These are phyloP conservation scores for Chaetura pelagica DNA, from an alignment of 2,113 vertebrate genomes.

Conservation along the genomic window DNA sequence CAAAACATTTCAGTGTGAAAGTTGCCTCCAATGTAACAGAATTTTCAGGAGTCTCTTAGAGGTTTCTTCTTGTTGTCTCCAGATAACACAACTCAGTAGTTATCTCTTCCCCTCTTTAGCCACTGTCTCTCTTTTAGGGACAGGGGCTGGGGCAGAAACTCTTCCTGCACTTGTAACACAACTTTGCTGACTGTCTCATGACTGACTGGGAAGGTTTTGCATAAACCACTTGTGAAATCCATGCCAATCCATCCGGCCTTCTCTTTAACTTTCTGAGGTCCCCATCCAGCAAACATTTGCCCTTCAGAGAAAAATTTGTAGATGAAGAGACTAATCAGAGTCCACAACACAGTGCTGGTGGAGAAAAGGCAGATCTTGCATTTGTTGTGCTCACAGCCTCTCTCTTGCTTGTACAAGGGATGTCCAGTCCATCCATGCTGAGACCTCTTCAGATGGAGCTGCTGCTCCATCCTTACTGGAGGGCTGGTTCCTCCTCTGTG, in stretches of 20 bases:
- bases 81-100: not conserved
- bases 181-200: not conserved
- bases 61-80: rapidly evolving
- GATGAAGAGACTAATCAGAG: not conserved
- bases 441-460: not conserved
- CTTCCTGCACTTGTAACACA: not conserved
- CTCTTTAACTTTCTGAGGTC: not conserved
- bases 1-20: not conserved
- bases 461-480: not conserved
- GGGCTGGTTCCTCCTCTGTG: not conserved
- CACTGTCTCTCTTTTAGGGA: not conserved
- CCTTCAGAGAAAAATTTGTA: not conserved
- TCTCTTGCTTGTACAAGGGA: not conserved
- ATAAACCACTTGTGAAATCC: not conserved
- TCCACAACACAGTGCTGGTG: not conserved
- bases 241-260: not conserved
- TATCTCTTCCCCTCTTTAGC: not conserved
- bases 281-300: not conserved
- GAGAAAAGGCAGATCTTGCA: not conserved
- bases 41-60: not conserved
- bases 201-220: not conserved
- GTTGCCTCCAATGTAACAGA: not conserved
- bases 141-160: not conserved
- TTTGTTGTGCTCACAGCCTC: rapidly evolving
- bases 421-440: not conserved